Conservation (phyloP, 2,797 vertebrate species). For the Chromis chromis region DNA sequence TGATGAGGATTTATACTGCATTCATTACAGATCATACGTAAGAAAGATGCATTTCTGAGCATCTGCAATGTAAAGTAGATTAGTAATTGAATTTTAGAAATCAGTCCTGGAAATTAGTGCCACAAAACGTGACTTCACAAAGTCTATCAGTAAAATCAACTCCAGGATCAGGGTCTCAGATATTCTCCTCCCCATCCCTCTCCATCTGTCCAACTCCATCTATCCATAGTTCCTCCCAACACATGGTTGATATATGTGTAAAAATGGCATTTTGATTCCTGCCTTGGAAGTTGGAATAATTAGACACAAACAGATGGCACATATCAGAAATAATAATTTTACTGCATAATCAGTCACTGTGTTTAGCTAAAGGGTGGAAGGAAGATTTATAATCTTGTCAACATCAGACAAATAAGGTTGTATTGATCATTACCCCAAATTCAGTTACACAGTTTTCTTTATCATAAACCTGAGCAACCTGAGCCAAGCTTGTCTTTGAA, state of each 20-base stretch:
- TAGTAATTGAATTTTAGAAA: conserved; percentile 50
- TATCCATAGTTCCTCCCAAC: conserved; percentile 2
- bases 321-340: conserved; percentile 56
- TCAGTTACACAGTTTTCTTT: conserved; percentile 6
- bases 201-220: not conserved
- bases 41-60: conserved; percentile 35
- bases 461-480: conserved; percentile 4
- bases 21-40: conserved; percentile 33
- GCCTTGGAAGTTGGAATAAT: conserved; percentile 59
- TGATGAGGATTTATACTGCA: conserved; percentile 36
- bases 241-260: conserved; percentile 1
- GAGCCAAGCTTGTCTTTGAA: not conserved
- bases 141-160: conserved; percentile 21
- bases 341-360: conserved; percentile 45
- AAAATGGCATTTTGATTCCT: conserved; percentile 32
- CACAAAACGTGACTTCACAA: conserved; percentile 29
- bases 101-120: conserved; percentile 41
- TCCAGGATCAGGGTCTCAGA: conserved; percentile 14
- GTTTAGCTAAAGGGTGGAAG: conserved; percentile 16
- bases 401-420: conserved; percentile 39
- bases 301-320: conserved; percentile 58
- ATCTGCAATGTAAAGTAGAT: conserved; percentile 46
- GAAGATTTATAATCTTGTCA: conserved; percentile 30
- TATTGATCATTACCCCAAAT: conserved; percentile 32
- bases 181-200: not conserved